These are phyloP conservation scores for Darevskia mixta DNA, from an alignment of 2,797 vertebrate genomes.

Conservation along the genomic window DNA sequence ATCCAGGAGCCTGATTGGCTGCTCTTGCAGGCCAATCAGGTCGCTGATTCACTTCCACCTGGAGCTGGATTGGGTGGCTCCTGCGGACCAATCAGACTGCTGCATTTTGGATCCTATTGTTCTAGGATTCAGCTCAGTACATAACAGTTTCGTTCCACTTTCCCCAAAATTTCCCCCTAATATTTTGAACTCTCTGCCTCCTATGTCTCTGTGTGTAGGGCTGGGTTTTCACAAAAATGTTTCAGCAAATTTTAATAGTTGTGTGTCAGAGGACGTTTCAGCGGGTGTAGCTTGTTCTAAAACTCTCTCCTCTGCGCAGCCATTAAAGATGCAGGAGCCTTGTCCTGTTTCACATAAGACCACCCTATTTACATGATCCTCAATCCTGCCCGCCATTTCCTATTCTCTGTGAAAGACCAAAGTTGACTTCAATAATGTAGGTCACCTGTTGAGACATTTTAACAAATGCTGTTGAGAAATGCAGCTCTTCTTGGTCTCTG, in stretches of 20 bases:
- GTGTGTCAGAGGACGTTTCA: background rate
- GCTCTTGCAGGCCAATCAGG: no score
- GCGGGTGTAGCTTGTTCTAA: background rate
- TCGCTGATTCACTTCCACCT: no score
- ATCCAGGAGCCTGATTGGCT: no score
- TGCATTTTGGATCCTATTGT: no score
- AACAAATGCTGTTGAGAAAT: constrained; percentile 30
- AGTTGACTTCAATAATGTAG: background rate
- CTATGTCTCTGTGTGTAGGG: no score
- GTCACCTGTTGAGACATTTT: constrained; percentile 1
- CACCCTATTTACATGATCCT: background rate
- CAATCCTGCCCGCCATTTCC: background rate
- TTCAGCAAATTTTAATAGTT: background rate
- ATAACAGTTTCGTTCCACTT: no score
- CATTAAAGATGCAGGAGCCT: background rate
- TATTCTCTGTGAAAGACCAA: background rate
- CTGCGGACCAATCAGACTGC: no score
- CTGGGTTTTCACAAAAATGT: no score
- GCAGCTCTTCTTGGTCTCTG: background rate
- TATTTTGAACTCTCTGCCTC: no score
- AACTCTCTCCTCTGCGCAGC: background rate
- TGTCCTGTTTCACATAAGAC: background rate
- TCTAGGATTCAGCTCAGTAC: no score
- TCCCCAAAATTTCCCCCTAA: no score
- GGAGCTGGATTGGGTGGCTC: no score